phyloP scores from a whole-genome alignment of 2,888 invertebrate species.

The Rhingia rostrata region DNA sequence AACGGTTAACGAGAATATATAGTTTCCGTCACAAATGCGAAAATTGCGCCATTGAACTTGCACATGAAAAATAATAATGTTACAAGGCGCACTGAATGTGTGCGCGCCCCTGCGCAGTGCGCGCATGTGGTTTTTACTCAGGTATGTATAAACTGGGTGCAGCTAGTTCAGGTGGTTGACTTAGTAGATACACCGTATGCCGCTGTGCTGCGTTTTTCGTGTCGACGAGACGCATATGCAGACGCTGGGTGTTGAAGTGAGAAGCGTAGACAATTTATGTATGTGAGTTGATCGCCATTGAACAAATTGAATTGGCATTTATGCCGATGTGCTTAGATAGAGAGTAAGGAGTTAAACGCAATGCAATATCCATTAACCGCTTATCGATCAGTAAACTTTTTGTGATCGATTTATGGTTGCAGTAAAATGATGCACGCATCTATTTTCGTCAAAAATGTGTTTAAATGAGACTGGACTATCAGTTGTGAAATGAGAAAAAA shows the following conservation, averaged over 20 bases:
- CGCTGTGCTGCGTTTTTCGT: background rate
- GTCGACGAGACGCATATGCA: background rate
- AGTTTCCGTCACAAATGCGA: slow-evolving; percentile 61
- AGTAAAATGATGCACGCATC: slow-evolving; percentile 1
- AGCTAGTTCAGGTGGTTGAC: slow-evolving; percentile 40
- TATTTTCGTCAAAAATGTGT: slow-evolving; percentile 8
- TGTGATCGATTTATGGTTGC: slow-evolving; percentile 37
- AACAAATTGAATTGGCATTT: slow-evolving; percentile 44
- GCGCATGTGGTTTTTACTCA: background rate
- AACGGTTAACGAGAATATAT: slow-evolving; percentile 70
- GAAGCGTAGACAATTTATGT: slow-evolving; percentile 38
- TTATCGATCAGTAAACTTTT: slow-evolving; percentile 44
- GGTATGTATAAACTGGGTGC: slow-evolving; percentile 35
- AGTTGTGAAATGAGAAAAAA: too few relatives aligned
- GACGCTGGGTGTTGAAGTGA: slow-evolving; percentile 52
- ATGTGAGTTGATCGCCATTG: slow-evolving; percentile 4
- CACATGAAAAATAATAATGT: slow-evolving; percentile 56
- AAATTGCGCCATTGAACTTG: slow-evolving; percentile 73
- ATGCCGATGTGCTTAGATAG: slow-evolving; percentile 29
- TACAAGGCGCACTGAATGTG: slow-evolving; percentile 21
- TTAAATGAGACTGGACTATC: background rate
- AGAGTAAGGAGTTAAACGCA: slow-evolving; percentile 31
- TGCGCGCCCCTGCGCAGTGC: background rate
- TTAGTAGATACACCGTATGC: background rate
- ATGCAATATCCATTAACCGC: slow-evolving; percentile 48